Evolutionary conservation across 2,113 vertebrate species (phyloP).

Genomic region (Tinamus guttatus): DNA sequence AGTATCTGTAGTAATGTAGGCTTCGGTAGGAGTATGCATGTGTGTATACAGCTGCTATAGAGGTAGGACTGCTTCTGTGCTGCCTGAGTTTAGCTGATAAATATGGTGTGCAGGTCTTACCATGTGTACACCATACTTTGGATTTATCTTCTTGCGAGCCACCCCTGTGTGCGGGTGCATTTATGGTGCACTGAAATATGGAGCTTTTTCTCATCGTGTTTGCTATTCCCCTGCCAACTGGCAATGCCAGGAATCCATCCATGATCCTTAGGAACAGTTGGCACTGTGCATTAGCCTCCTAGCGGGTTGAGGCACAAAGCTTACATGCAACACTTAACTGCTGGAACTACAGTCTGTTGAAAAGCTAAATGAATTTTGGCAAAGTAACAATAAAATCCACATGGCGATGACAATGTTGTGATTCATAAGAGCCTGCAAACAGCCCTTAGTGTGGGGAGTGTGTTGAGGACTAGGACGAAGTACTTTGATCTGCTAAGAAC

Average conservation of each 20-base stretch:
- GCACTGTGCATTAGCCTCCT: constrained; percentile 69
- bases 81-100: not conserved
- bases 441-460: not conserved
- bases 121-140: not conserved
- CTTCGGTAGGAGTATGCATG: not conserved
- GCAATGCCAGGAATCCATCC: constrained; percentile 57
- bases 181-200: constrained; percentile 30
- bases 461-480: not conserved
- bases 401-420: not conserved
- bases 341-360: constrained; percentile 60
- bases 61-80: not conserved
- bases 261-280: constrained; percentile 64
- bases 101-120: not conserved
- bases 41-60: not conserved
- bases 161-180: not conserved
- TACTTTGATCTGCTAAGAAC: not conserved
- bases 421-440: constrained; percentile 11
- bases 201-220: constrained; percentile 61
- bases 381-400: constrained; percentile 38
- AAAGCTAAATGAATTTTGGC: constrained; percentile 68
- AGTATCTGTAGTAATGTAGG: not conserved
- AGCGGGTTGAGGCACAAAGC: constrained; percentile 17
- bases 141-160: not conserved
- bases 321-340: constrained; percentile 54
- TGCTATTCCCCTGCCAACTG: constrained; percentile 64